A percentile compares a stretch with the other conserved stretches of the same genome.
Conservation (phyloP, 1,140 invertebrate genomes). For the Rhopalosiphum padi region DNA sequence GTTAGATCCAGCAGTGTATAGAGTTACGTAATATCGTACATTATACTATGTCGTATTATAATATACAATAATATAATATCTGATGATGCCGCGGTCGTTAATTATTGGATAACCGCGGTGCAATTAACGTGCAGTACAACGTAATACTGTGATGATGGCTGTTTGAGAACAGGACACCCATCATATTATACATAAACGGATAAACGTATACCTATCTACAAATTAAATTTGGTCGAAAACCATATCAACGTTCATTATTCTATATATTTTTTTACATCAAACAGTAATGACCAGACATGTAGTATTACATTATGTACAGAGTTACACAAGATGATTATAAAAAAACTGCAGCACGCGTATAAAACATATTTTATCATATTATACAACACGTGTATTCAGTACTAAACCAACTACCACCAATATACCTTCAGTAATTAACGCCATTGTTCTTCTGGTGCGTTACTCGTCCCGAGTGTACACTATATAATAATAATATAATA, state of each 20-base stretch:
- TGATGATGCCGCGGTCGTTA: slow-evolving; percentile 4
- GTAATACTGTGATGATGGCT: background rate
- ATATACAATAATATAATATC: background rate
- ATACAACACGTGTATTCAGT: background rate
- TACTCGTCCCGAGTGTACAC: background rate
- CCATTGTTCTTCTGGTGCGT: slow-evolving; percentile 43
- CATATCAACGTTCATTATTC: background rate
- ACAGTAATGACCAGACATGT: background rate
- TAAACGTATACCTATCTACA: background rate
- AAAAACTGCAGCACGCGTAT: background rate
- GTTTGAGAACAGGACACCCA: background rate
- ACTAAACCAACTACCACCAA: background rate
- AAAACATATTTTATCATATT: background rate
- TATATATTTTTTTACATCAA: background rate
- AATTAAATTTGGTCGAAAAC: background rate
- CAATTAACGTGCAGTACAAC: background rate
- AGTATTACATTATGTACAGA: background rate
- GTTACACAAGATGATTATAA: slow-evolving; percentile 23
- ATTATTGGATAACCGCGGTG: background rate
- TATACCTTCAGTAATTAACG: slow-evolving; percentile 20
- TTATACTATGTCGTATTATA: background rate
- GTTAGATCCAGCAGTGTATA: background rate
- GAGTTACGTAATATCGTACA: background rate
- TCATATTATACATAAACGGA: background rate
- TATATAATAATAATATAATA: background rate